phyloP scores from a whole-genome alignment of 2,113 vertebrate genomes.

The Pantherophis guttatus region DNA sequence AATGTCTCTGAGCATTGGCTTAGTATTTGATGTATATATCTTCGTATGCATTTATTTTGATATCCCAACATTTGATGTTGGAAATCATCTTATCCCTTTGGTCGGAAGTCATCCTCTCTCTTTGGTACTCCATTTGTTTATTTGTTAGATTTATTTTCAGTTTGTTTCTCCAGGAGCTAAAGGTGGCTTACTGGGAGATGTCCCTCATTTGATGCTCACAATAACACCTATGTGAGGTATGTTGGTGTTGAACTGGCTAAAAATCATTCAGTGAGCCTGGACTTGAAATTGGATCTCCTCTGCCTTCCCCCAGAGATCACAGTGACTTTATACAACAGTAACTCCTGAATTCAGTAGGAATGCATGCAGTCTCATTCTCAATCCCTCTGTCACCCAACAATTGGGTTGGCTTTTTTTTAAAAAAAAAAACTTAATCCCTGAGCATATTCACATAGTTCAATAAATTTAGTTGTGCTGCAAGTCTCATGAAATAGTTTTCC shows the following conservation, averaged over 20 bases:
- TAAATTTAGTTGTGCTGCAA: neutral
- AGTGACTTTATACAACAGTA: neutral
- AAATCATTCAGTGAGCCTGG: neutral
- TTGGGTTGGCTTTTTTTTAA: neutral
- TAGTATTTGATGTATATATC: neutral
- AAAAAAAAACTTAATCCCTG: neutral
- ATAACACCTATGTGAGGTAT: neutral
- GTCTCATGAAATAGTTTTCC: neutral
- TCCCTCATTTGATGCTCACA: neutral
- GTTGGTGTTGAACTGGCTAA: neutral
- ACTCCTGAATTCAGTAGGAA: neutral
- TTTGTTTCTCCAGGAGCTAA: neutral
- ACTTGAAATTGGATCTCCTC: neutral
- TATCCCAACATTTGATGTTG: neutral
- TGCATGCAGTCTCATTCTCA: neutral
- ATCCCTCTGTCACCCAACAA: neutral
- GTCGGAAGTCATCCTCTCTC: neutral
- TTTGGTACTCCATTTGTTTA: neutral
- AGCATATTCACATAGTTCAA: neutral
- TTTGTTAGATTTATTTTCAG: neutral
- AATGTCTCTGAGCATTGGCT: neutral
- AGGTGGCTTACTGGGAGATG: neutral
- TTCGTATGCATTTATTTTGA: neutral
- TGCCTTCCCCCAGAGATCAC: neutral
- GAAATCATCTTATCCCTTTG: neutral